These are phyloP conservation scores for Triops cancriformis DNA, from an alignment of 1,140 invertebrate species.

Conservation along the genomic window DNA sequence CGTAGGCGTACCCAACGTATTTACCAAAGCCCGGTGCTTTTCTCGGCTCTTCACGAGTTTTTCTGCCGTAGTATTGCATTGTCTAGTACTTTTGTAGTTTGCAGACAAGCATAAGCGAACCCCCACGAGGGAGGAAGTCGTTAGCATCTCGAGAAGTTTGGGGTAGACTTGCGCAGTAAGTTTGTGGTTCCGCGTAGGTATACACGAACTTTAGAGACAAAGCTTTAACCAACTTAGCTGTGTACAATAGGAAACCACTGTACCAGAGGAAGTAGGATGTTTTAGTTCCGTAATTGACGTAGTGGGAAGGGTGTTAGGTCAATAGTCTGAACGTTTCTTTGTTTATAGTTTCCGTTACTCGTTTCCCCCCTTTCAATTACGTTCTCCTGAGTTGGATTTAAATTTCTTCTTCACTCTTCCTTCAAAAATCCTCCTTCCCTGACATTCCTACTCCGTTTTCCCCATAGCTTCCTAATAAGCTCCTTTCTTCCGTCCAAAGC, in stretches of 20 bases:
- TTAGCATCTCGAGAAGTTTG: neutral
- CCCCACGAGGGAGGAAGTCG: no score
- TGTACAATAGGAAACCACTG: neutral
- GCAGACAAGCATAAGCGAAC: neutral
- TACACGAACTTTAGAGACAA: neutral
- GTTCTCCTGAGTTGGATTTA: neutral
- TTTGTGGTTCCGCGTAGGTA: neutral
- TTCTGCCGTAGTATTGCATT: neutral
- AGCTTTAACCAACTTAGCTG: neutral
- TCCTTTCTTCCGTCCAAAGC: neutral
- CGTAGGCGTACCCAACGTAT: neutral
- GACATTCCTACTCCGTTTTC: neutral
- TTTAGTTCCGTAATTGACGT: neutral
- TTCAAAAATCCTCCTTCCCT: neutral
- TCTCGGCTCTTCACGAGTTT: neutral
- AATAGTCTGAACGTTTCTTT: neutral
- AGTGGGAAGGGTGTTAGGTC: neutral
- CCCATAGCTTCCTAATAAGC: neutral
- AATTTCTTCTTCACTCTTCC: neutral
- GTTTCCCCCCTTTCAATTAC: neutral
- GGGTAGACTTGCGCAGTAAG: neutral
- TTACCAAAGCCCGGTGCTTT: neutral
- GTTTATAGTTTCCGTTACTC: constrained; percentile 4
- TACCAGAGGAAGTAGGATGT: neutral
- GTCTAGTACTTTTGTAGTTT: neutral